Evolutionary conservation across 2,888 invertebrate species (phyloP).

Genomic region (Oxyteleia sp.): DNA sequence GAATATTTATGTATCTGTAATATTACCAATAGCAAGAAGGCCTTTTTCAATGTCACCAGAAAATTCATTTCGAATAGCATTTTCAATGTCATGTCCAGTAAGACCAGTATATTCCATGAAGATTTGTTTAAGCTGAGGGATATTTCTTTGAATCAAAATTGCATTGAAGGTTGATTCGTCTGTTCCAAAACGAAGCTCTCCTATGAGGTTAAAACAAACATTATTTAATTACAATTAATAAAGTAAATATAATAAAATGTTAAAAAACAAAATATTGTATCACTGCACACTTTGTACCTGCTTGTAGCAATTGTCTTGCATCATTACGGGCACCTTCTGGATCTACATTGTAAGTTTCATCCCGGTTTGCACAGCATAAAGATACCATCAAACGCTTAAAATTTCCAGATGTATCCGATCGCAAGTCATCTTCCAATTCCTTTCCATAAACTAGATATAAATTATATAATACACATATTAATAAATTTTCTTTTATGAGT

Average conservation of each 20-base stretch:
- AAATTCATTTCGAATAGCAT: conserved; percentile 95
- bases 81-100: conserved; percentile 94
- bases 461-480: no score
- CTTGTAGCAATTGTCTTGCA: conserved; percentile 93
- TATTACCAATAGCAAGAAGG: conserved; percentile 94
- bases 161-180: conserved; percentile 96
- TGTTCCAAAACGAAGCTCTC: conserved; percentile 89
- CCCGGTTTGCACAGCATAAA: conserved; percentile 93
- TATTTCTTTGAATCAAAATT: conserved; percentile 95
- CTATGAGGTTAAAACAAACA: conserved; percentile 11
- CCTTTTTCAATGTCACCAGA: conserved; percentile 95
- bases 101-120: conserved; percentile 95
- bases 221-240: neutral
- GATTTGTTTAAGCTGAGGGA: conserved; percentile 95
- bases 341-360: conserved; percentile 93
- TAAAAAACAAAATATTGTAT: conserved; percentile 73
- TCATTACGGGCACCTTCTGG: conserved; percentile 92
- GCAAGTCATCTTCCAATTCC: conserved; percentile 94
- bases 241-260: neutral
- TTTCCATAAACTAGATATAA: conserved; percentile 92
- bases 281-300: conserved; percentile 89
- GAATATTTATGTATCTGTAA: neutral
- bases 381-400: conserved; percentile 97
- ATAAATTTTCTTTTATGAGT: no score
- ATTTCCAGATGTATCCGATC: conserved; percentile 96